These are phyloP conservation scores for Alouatta palliata DNA, from an alignment of 2,113 vertebrate genomes.

Conservation along the genomic window DNA sequence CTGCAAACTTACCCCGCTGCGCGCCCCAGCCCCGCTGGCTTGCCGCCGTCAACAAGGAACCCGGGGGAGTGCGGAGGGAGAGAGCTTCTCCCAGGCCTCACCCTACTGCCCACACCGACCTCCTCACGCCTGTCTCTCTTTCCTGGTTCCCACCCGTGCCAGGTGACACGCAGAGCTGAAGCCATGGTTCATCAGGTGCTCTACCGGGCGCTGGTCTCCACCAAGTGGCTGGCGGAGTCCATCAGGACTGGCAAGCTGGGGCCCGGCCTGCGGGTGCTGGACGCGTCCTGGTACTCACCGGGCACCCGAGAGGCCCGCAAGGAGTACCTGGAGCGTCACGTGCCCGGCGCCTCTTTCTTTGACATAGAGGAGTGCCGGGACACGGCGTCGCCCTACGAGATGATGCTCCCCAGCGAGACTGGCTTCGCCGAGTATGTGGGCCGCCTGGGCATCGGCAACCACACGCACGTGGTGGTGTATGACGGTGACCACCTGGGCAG, in stretches of 20 bases:
- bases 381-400: conserved; percentile 85
- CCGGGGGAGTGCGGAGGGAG: not conserved
- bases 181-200: conserved; percentile 83
- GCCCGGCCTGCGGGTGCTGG: conserved; percentile 87
- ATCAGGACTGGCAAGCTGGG: conserved; percentile 82
- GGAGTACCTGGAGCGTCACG: conserved; percentile 91
- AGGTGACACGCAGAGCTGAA: conserved; percentile 49
- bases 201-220: conserved; percentile 87
- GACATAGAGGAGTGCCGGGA: conserved; percentile 94
- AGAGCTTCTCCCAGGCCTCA: not conserved
- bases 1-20: not conserved
- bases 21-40: not conserved
- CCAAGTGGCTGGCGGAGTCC: conserved; percentile 90
- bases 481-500: conserved; percentile 91
- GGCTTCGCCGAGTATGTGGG: conserved; percentile 90
- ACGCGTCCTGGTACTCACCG: conserved; percentile 94
- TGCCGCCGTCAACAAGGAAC: not conserved
- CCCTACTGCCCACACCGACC: not conserved
- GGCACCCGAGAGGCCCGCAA: conserved; percentile 85
- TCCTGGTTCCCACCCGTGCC: conserved; percentile 36
- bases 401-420: conserved; percentile 90
- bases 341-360: conserved; percentile 92
- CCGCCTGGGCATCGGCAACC: conserved; percentile 88
- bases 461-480: conserved; percentile 95
- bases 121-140: conserved; percentile 4